A percentile compares a stretch with the other conserved stretches of the same genome.
phyloP scores from a whole-genome alignment of 2,113 vertebrate species.

The Rafetus swinhoei region DNA sequence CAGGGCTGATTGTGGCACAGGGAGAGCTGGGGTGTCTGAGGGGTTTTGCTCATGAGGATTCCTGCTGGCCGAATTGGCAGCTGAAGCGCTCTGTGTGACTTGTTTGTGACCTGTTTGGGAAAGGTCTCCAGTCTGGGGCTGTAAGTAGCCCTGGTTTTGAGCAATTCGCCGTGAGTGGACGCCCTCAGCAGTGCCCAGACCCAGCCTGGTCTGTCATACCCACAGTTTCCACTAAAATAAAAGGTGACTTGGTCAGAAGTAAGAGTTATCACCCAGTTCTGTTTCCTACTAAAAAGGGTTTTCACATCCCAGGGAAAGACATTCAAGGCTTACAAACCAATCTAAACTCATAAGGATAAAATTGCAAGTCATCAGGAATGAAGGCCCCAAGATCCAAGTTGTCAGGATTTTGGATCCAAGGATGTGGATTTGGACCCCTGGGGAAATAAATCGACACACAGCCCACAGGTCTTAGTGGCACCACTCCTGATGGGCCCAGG shows the following conservation, averaged over 20 bases:
- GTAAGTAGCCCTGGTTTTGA: no score
- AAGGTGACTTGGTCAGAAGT: background rate
- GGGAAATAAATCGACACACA: background rate
- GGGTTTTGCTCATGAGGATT: no score
- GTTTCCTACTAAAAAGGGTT: background rate
- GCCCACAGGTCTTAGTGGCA: background rate
- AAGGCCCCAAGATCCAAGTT: background rate
- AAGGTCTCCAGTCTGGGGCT: no score
- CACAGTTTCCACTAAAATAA: background rate
- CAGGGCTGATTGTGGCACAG: no score
- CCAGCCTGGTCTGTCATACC: no score
- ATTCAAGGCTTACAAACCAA: background rate
- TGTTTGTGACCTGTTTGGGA: no score
- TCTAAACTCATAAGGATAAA: background rate
- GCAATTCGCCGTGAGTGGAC: no score
- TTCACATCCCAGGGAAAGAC: background rate
- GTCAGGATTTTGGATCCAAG: background rate
- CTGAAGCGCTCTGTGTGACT: no score
- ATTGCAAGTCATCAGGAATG: background rate
- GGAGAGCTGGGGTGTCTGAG: no score
- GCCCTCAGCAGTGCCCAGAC: no score
- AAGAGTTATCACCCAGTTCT: background rate
- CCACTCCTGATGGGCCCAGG: background rate
- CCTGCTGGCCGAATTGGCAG: no score
- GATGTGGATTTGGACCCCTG: background rate